Percentiles rank a stretch among this genome's conserved stretches.
Conservation (phyloP, 1,140 invertebrate genomes). For the Oncopodura yosiiana region DNA sequence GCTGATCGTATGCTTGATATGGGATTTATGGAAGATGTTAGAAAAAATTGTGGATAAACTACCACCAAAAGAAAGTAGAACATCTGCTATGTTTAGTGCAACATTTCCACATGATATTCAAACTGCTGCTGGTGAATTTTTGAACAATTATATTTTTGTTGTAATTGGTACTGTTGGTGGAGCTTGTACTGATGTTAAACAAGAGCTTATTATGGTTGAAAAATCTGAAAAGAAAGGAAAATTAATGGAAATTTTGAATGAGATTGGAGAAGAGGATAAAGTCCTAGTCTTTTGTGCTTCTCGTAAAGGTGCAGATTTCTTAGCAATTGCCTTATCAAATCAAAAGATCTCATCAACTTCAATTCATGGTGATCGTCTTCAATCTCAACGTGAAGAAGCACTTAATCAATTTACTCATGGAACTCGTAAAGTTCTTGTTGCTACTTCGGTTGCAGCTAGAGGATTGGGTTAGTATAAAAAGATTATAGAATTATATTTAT, state of each 20-base stretch:
- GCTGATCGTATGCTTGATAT: slow-evolving; percentile 95
- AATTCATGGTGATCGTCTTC: slow-evolving; percentile 85
- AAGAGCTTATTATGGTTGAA: slow-evolving; percentile 63
- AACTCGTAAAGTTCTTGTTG: slow-evolving; percentile 65
- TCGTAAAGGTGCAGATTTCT: slow-evolving; percentile 78
- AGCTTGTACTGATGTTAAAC: slow-evolving; percentile 80
- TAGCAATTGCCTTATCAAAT: slow-evolving; percentile 64
- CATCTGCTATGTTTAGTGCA: slow-evolving; percentile 86
- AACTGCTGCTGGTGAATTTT: slow-evolving; percentile 56
- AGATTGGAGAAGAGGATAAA: slow-evolving; percentile 49
- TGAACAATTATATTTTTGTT: slow-evolving; percentile 69
- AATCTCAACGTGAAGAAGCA: slow-evolving; percentile 79
- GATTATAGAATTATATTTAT: neutral
- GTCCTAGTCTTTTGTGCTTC: slow-evolving; percentile 83
- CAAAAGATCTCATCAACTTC: slow-evolving; percentile 64
- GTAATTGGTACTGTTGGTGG: slow-evolving; percentile 78
- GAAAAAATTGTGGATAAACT: slow-evolving; percentile 60
- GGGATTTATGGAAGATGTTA: slow-evolving; percentile 70
- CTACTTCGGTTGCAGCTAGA: slow-evolving; percentile 84
- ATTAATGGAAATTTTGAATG: slow-evolving; percentile 57
- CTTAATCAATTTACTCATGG: slow-evolving; percentile 70
- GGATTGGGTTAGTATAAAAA: slow-evolving; percentile 54
- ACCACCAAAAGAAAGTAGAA: slow-evolving; percentile 53
- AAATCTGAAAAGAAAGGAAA: slow-evolving; percentile 63
- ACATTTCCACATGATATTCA: slow-evolving; percentile 81